These are phyloP conservation scores for Drosophila siamana DNA, from an alignment of 2,888 invertebrate species.

Conservation along the genomic window DNA sequence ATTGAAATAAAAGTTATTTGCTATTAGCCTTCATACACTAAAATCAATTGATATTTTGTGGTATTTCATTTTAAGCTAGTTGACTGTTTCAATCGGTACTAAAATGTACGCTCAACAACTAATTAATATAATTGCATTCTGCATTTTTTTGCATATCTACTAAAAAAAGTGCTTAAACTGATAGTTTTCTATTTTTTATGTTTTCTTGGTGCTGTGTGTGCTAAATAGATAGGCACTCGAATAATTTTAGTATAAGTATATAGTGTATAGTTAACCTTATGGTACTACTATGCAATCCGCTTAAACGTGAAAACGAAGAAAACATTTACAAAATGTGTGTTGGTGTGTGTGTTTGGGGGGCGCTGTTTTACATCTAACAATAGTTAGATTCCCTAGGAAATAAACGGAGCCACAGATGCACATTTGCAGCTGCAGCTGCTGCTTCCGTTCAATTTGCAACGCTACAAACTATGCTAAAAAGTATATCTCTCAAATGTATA, in stretches of 20 bases:
- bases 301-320: constrained; percentile 31
- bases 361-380: constrained; percentile 79
- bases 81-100: constrained; percentile 46
- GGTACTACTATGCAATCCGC: constrained; percentile 23
- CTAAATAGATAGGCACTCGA: constrained; percentile 53
- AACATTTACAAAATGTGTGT: constrained; percentile 54
- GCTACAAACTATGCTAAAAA: constrained; percentile 54
- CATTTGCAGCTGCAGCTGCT: constrained; percentile 28
- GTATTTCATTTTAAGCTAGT: constrained; percentile 29
- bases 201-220: constrained; percentile 56
- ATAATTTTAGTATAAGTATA: constrained; percentile 16
- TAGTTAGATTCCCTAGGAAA: constrained; percentile 73
- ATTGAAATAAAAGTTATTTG: constrained; percentile 6
- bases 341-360: not conserved
- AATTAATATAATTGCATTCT: constrained; percentile 39
- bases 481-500: constrained; percentile 40
- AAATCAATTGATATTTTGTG: constrained; percentile 41
- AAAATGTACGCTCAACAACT: constrained; percentile 44
- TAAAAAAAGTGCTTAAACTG: constrained; percentile 71
- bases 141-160: constrained; percentile 48
- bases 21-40: constrained; percentile 42
- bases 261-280: constrained; percentile 26
- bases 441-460: constrained; percentile 26
- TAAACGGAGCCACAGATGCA: constrained; percentile 34
- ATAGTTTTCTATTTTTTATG: constrained; percentile 27